These are phyloP conservation scores for Anthoptus insignis DNA, from an alignment of 2,888 invertebrate species.

Conservation along the genomic window DNA sequence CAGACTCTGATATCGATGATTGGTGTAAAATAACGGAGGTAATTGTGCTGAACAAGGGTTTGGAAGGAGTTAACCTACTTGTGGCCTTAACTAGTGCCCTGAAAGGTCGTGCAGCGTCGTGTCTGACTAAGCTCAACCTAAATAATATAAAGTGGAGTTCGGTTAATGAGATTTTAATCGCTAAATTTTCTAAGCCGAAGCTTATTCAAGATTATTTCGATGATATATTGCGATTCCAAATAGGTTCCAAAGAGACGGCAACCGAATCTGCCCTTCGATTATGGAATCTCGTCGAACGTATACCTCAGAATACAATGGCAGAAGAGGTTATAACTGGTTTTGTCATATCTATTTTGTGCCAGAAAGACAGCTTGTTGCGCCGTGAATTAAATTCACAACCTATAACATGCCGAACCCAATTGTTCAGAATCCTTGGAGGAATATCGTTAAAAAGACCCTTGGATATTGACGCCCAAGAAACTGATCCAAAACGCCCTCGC, in stretches of 20 bases:
- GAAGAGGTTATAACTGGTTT: conserved; percentile 44
- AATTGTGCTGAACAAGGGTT: conserved; percentile 18
- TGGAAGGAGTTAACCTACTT: conserved; percentile 44
- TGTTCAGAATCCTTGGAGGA: conserved; percentile 39
- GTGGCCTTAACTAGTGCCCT: conserved; percentile 40
- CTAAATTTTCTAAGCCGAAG: conserved; percentile 45
- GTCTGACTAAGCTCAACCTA: conserved; percentile 44
- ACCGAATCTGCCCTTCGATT: conserved; percentile 42
- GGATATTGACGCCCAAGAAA: conserved; percentile 17
- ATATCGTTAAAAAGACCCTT: conserved; percentile 38
- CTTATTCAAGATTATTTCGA: conserved; percentile 50
- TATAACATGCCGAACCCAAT: conserved; percentile 40
- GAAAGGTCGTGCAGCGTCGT: conserved; percentile 45
- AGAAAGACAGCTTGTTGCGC: conserved; percentile 34
- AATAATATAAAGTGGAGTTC: conserved; percentile 38
- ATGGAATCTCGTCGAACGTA: conserved; percentile 30
- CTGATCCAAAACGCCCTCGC: conserved; percentile 9
- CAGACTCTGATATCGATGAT: conserved; percentile 43
- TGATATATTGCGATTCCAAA: conserved; percentile 44
- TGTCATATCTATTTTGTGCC: conserved; percentile 28
- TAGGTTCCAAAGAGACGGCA: conserved; percentile 41
- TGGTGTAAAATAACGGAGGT: conserved; percentile 42
- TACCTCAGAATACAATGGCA: conserved; percentile 40
- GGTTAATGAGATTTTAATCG: conserved; percentile 37
- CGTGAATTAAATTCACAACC: conserved; percentile 40